Base-by-base conservation (phyloP, 2,888 invertebrate species). In the Drosophila imparisetae region DNA sequence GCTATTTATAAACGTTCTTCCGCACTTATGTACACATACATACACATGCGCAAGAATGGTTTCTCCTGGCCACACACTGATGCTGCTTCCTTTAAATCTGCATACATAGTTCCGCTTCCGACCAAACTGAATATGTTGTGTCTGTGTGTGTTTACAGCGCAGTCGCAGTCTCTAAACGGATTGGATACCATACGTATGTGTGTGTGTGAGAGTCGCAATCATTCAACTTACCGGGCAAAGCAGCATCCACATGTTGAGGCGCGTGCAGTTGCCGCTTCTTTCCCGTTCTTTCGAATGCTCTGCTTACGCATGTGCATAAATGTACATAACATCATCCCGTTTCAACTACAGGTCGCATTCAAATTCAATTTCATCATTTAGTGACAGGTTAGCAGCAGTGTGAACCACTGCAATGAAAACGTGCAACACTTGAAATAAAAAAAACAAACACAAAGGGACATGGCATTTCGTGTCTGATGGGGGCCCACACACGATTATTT, bases 21-120 rank as follows among this genome's bases (percentile, higher is more conserved):
- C 67, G 59, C 66, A 76, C 67, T 74, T 67, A 71, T 42, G 64
- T 63, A 69, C 60, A 81, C 61, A 68, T 52, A 62, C 55, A 68
- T 53, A 77, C 59, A 70, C 67, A 81, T 78, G 74, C 78, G 81
- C 79, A 70, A 74, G 66, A 66, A 72, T 76, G 70, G 27, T 60
- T 67, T 55, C 71, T 66, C 66, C 48, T 54, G 63, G 52, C 49
- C 49, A 42, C 11, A 6, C 11, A 45, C 34, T 59, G 66, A 58
- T 49, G 66, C 82, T 68, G 89, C 69, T 89, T 86, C 87, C 87
- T 87, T 82, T 49, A 75, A 89, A 87, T 86, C 82, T 84, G 89
- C 82, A 89, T 90, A 89, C 85, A 86, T 69, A 78, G 76, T 83
- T 88, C 87, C 90, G 90, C 83, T 88, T 90, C 87, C 87, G 89